Evolutionary conservation across 2,113 vertebrate species (phyloP).

Genomic region (Alectura lathami): DNA sequence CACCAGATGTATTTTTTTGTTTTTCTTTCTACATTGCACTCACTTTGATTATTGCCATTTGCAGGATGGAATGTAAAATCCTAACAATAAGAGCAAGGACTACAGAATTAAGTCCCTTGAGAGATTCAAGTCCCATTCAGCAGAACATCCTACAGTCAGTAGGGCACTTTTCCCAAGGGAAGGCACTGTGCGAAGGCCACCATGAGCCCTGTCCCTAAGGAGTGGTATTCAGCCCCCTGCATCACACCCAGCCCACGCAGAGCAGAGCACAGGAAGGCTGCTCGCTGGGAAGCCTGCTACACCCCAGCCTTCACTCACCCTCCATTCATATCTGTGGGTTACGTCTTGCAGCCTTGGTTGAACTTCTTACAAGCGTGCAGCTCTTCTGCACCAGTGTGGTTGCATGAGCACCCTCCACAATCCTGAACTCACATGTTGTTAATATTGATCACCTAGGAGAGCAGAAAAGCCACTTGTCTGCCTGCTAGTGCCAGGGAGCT

Average conservation of each 20-base stretch:
- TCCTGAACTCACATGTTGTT: background rate
- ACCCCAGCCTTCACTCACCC: background rate
- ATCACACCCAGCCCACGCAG: background rate
- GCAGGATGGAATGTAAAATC: background rate
- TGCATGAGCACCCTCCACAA: background rate
- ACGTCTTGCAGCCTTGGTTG: background rate
- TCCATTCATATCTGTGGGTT: background rate
- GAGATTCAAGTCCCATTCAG: background rate
- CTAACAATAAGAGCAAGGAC: background rate
- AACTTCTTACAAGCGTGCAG: background rate
- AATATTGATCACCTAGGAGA: rapidly evolving
- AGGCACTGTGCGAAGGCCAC: background rate
- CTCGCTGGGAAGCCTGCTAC: background rate
- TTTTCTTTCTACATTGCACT: background rate
- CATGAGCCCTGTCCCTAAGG: rapidly evolving
- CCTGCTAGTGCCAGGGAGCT: background rate
- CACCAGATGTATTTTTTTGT: background rate
- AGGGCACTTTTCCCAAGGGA: background rate
- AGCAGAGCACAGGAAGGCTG: rapidly evolving
- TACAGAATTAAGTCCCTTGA: background rate
- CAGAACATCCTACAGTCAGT: background rate
- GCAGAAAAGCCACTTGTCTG: background rate
- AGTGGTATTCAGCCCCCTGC: no score
- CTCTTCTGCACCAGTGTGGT: background rate
- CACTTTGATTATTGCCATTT: background rate